Evolutionary conservation across 1,140 invertebrate species (phyloP).

Genomic region (Drosophila watanabei): DNA sequence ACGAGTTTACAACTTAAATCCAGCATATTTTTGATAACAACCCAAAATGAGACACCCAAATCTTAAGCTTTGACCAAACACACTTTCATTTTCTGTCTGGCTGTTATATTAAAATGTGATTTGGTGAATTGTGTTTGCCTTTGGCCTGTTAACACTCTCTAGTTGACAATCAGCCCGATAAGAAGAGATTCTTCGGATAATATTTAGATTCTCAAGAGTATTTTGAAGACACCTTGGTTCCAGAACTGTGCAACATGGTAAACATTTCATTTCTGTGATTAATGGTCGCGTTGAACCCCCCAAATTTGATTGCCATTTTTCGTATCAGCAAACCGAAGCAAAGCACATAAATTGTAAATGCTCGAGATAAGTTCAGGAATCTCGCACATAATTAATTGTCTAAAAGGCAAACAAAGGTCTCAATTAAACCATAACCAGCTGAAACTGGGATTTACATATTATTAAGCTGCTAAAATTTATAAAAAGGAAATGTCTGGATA

Average conservation of each 20-base stretch:
- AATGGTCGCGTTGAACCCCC: constrained; percentile 41
- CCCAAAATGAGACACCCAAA: neutral
- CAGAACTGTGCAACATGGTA: neutral
- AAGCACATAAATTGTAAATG: constrained; percentile 37
- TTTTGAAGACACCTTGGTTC: constrained; percentile 29
- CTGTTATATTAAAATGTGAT: constrained; percentile 12
- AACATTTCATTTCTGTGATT: constrained; percentile 35
- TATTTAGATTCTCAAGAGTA: constrained; percentile 7
- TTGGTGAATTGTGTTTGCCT: constrained; percentile 13
- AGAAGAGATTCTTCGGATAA: constrained; percentile 16
- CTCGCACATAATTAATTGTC: constrained; percentile 25
- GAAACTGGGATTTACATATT: neutral
- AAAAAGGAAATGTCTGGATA: neutral
- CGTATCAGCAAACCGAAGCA: constrained; percentile 29
- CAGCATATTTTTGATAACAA: constrained; percentile 1
- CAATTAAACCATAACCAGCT: constrained; percentile 5
- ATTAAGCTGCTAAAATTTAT: neutral
- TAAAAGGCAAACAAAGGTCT: neutral
- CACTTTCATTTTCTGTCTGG: constrained; percentile 1
- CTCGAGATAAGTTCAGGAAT: constrained; percentile 13
- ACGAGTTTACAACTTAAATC: constrained; percentile 6
- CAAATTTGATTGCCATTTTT: constrained; percentile 14
- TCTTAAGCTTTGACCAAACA: constrained; percentile 19
- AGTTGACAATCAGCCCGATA: constrained; percentile 5
- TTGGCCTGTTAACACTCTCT: constrained; percentile 29